A percentile compares a stretch with the other conserved stretches of the same genome.
Conservation (phyloP, 2,113 vertebrate species). For the Indicator indicator region DNA sequence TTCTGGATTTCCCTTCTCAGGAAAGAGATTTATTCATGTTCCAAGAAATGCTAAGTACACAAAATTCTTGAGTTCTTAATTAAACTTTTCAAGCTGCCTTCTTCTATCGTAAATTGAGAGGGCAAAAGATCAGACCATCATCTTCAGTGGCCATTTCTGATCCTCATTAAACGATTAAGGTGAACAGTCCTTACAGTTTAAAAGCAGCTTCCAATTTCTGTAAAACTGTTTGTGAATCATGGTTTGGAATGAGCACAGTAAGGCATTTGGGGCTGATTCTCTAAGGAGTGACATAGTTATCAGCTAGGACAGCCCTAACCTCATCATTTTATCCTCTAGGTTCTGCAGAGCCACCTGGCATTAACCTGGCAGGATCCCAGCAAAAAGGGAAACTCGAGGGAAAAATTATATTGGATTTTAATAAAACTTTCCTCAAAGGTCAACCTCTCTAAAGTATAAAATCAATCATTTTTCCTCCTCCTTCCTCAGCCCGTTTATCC, state of each 20-base stretch:
- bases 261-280: neutral
- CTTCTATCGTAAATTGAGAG: neutral
- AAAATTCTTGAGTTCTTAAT: neutral
- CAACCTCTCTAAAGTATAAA: conserved; percentile 2
- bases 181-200: neutral
- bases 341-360: neutral
- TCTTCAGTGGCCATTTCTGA: neutral
- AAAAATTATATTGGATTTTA: conserved; percentile 45
- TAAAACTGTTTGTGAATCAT: conserved; percentile 4
- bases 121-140: neutral
- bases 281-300: neutral
- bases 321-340: conserved; percentile 5
- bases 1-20: neutral
- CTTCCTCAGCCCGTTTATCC: neutral
- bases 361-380: conserved; percentile 15
- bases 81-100: neutral
- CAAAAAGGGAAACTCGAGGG: neutral
- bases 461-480: conserved; percentile 25
- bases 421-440: conserved; percentile 49
- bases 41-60: neutral
- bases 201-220: conserved; percentile 10
- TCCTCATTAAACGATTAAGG: neutral
- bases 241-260: neutral
- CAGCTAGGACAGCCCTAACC: neutral
- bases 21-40: neutral